Base-by-base conservation (phyloP, 2,797 vertebrate genomes). In the Taeniopygia guttata region DNA sequence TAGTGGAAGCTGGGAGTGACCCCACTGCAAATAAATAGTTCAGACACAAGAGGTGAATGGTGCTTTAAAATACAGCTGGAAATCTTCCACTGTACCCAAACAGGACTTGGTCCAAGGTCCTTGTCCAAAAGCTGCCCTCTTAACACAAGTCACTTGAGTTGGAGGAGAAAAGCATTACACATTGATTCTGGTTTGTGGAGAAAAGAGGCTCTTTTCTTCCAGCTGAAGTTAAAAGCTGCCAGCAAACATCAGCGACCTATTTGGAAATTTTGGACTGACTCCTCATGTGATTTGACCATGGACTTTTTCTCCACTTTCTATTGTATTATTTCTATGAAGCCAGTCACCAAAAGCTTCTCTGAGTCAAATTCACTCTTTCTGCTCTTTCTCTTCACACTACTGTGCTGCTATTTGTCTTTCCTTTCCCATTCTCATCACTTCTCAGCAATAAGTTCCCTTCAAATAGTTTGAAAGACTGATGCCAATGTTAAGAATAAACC, bases 41-140 rank as follows among this genome's bases (percentile, higher is more conserved):
- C 79, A 95, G 73, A 88, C 66, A 86, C 59, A 92, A 69, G 93
- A 89, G 73, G 82, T 67, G 76, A 94, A 95, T 91, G 62, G 87
- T 66, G 62, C 91, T 94, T 91, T 96, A 96, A 96, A 96, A 88
- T 94, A 88, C 86, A 93, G 88, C 88, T 96, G 94, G 90, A 96
- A 95, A 75, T 93, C 49, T 95, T 96, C 90, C 86, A 91, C 92
- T 92, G 63, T 92, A 93, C 81, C 81, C 90, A 95, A 95, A 90
- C 70, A 96, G 90, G 66, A 87, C 79, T 91, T 43, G 13, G 48
- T 72, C 92, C 92, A 93, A 87, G 48, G 79, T 68, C 36, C 62
- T 87, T 88, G 79, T 91, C 74, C 94, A 77, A 93, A 95, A 94
- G 87, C 93, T 94, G 88, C 90, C 74, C 63, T 56, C 48, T 93